A percentile compares a stretch with the other conserved stretches of the same genome.
Conservation (phyloP, 2,888 invertebrate genomes). For the Temnothorax unifasciatus region DNA sequence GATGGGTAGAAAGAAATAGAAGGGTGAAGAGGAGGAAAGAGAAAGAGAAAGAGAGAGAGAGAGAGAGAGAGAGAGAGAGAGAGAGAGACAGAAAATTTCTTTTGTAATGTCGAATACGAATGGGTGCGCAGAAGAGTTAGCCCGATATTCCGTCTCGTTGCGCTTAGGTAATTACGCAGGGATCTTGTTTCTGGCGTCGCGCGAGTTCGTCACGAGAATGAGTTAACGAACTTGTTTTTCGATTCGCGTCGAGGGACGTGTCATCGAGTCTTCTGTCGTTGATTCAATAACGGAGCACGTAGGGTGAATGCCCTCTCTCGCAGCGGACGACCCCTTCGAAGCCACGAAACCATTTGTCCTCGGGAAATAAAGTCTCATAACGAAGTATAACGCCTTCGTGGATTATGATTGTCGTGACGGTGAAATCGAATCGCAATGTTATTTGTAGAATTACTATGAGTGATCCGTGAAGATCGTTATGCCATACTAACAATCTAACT, state of each 20-base stretch:
- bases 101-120: neutral
- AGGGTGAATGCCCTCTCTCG: conserved; percentile 5
- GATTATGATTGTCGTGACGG: conserved; percentile 12
- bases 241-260: conserved; percentile 7
- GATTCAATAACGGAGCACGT: conserved; percentile 46
- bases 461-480: neutral
- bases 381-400: neutral
- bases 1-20: neutral
- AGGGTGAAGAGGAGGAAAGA: neutral
- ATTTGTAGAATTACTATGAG: neutral
- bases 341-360: conserved; percentile 30
- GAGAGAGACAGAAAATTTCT: neutral
- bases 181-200: neutral
- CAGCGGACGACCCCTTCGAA: neutral
- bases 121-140: neutral
- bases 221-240: conserved; percentile 42
- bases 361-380: conserved; percentile 26
- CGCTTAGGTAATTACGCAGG: conserved; percentile 2
- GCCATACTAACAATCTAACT: neutral
- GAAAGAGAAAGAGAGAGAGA: too few relatives aligned
- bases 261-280: conserved; percentile 41
- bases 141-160: conserved; percentile 1
- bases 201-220: conserved; percentile 1
- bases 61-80: neutral
- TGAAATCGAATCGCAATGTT: neutral